Percentiles rank a stretch among this genome's conserved stretches.
These are phyloP conservation scores for Muscicapa comitata DNA, from an alignment of 2,797 vertebrate species.

Conservation along the genomic window DNA sequence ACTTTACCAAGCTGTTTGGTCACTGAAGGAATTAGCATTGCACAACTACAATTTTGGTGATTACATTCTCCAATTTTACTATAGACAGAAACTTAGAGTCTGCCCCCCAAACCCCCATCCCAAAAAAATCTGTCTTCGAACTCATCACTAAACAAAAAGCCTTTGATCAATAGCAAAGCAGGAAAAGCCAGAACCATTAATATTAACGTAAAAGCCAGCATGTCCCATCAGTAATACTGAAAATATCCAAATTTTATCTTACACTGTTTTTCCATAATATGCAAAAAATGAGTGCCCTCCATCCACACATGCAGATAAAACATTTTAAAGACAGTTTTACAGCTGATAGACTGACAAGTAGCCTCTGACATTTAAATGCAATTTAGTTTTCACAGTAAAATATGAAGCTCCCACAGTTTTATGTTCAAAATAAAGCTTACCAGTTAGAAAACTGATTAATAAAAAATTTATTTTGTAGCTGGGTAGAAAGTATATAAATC, in stretches of 20 bases:
- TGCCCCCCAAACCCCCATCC: rapidly evolving
- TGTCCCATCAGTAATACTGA: not conserved
- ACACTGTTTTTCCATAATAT: not conserved
- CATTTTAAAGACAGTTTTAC: not conserved
- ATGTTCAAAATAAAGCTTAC: not conserved
- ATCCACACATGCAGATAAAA: not conserved
- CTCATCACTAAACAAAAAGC: not conserved
- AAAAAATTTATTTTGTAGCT: not conserved
- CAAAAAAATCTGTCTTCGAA: not conserved
- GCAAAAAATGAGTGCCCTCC: not conserved
- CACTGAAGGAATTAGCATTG: not conserved
- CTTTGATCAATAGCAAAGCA: not conserved
- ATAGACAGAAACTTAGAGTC: not conserved
- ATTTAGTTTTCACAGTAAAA: not conserved
- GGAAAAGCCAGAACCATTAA: not conserved
- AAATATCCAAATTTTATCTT: not conserved
- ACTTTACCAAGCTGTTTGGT: not conserved
- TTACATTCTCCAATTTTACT: not conserved
- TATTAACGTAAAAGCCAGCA: not conserved
- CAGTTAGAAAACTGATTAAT: not conserved
- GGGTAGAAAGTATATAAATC: not conserved
- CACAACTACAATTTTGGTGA: not conserved
- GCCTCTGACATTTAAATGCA: slow-evolving; percentile 1
- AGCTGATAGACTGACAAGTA: not conserved
- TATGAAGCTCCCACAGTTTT: not conserved